Conservation (phyloP, 2,888 invertebrate genomes). For the Tortricodes alternella region DNA sequence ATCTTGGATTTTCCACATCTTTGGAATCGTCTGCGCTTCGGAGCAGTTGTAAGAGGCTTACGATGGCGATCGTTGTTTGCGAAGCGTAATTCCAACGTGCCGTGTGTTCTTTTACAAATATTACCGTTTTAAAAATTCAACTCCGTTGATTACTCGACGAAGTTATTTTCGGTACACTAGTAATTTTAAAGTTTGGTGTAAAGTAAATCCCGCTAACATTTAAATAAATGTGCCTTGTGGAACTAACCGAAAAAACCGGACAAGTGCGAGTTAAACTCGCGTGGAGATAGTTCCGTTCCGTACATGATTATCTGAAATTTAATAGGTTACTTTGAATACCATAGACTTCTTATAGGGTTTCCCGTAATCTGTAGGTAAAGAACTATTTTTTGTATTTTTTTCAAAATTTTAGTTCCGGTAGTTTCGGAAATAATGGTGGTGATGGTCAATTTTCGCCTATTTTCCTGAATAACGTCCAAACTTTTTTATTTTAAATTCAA, state of each 20-base stretch:
- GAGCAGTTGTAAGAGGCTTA: conserved; percentile 64
- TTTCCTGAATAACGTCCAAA: no score
- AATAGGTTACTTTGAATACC: no score
- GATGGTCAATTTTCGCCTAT: no score
- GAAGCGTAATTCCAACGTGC: conserved; percentile 32
- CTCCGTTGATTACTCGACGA: conserved; percentile 10
- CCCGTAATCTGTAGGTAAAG: no score
- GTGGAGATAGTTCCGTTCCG: no score
- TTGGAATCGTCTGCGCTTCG: conserved; percentile 44
- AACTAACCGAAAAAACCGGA: conserved; percentile 24
- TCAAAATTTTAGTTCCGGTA: no score
- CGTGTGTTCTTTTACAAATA: conserved; percentile 10
- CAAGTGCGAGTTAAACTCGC: no score
- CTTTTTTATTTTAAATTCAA: no score
- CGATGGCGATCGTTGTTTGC: conserved; percentile 44
- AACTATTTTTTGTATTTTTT: no score
- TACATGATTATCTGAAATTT: no score
- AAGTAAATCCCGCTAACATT: conserved; percentile 21
- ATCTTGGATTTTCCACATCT: conserved; percentile 69
- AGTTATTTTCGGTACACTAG: not conserved
- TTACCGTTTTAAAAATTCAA: conserved; percentile 20
- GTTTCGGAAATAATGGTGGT: no score
- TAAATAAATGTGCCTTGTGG: conserved; percentile 29
- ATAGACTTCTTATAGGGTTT: no score
- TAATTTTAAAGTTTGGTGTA: conserved; percentile 7